Percentiles rank a stretch among this genome's conserved stretches.
These are phyloP conservation scores for Nicator chloris DNA, from an alignment of 2,113 vertebrate genomes.

Conservation along the genomic window DNA sequence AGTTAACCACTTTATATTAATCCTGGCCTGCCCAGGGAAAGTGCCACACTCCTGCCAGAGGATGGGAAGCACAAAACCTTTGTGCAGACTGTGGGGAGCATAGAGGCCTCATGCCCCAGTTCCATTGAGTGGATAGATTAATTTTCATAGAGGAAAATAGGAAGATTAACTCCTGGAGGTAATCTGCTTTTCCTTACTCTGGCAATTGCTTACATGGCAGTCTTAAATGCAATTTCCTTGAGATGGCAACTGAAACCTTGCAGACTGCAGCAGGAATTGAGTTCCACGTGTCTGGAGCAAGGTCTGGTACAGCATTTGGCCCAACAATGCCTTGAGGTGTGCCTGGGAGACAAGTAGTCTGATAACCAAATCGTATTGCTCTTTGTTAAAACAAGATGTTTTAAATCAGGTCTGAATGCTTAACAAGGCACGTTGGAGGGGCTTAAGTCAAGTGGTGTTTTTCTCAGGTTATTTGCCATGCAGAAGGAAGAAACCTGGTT, in stretches of 20 bases:
- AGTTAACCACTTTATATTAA: slow-evolving; percentile 34
- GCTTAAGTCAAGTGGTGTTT: background rate
- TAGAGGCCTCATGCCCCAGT: background rate
- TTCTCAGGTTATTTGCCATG: background rate
- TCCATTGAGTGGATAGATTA: background rate
- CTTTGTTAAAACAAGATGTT: background rate
- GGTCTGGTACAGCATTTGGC: background rate
- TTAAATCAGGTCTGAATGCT: background rate
- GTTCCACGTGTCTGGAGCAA: background rate
- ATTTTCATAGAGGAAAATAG: background rate
- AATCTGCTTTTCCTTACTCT: background rate
- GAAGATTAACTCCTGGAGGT: background rate
- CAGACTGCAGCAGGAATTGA: background rate
- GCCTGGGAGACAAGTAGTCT: background rate
- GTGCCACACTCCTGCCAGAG: background rate
- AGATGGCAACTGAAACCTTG: background rate
- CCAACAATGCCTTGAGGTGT: background rate
- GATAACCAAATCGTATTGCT: background rate
- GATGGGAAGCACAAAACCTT: background rate
- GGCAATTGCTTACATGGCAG: background rate
- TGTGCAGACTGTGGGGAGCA: background rate
- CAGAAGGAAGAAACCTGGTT: background rate
- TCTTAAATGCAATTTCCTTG: accelerated
- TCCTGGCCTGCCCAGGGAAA: background rate
- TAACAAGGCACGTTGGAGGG: background rate